A percentile compares a stretch with the other conserved stretches of the same genome.
Evolutionary conservation across 2,797 vertebrate genomes (phyloP).

Genomic region (Synaphobranchus kaupii): DNA sequence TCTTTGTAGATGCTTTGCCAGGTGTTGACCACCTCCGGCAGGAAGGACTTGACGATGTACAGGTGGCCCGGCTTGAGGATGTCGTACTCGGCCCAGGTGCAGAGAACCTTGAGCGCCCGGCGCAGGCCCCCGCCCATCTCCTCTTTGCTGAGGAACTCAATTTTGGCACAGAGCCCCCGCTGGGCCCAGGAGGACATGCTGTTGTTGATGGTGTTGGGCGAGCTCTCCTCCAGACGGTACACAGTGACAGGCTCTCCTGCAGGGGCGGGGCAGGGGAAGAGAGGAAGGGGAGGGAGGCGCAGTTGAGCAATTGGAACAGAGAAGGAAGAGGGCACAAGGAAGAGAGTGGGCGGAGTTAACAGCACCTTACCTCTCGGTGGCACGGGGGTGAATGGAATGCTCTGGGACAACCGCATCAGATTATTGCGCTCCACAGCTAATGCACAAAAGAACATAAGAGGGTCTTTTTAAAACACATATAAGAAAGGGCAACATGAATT

Average conservation of each 20-base stretch:
- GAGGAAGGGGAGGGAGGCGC: background rate
- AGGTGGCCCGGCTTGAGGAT: slow-evolving; percentile 94
- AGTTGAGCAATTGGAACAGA: background rate
- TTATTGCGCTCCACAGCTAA: slow-evolving; percentile 98
- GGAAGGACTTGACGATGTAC: slow-evolving; percentile 98
- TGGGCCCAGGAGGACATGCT: slow-evolving; percentile 99
- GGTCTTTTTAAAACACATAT: background rate
- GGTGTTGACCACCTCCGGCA: slow-evolving; percentile 93
- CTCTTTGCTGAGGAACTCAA: slow-evolving; percentile 97
- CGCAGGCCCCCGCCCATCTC: slow-evolving; percentile 97
- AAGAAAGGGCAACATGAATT: slow-evolving; percentile 25
- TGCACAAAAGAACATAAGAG: slow-evolving; percentile 37
- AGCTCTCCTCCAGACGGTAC: slow-evolving; percentile 96
- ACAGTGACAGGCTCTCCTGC: slow-evolving; percentile 95
- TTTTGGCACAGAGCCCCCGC: slow-evolving; percentile 94
- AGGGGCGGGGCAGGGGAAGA: slow-evolving; percentile 13
- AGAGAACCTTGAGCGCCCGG: slow-evolving; percentile 93
- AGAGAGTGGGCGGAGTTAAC: background rate
- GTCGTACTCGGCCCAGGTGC: slow-evolving; percentile 96
- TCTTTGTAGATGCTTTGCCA: slow-evolving; percentile 98
- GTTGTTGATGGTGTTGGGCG: slow-evolving; percentile 95
- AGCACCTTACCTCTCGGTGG: slow-evolving; percentile 89
- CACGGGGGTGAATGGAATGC: slow-evolving; percentile 97
- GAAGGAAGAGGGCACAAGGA: background rate
- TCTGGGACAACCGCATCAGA: slow-evolving; percentile 97